A percentile compares a stretch with the other conserved stretches of the same genome.
Conservation (phyloP, 92 coral and sea anemone species). For the Porites evermanni region DNA sequence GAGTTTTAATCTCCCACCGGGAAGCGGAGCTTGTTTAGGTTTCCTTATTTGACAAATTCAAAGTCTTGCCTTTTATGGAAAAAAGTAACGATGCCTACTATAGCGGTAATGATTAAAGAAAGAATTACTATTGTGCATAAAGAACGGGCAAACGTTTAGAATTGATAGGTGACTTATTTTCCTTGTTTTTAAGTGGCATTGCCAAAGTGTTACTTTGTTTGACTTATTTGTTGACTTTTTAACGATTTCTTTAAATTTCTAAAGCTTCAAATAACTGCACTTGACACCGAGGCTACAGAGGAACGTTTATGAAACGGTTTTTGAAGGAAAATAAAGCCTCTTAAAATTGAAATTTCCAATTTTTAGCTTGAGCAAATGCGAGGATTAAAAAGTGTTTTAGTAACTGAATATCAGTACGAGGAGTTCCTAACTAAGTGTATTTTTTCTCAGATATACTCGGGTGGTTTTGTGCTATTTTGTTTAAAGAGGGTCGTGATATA, state of each 20-base stretch:
- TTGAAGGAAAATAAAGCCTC: neutral
- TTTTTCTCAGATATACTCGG: too few species aligned
- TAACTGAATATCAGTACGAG: too few species aligned
- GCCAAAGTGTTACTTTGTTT: neutral
- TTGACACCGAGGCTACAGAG: neutral
- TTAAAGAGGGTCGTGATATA: too few species aligned
- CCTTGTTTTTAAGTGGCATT: neutral
- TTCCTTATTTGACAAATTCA: neutral
- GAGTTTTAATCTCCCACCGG: neutral
- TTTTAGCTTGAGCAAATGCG: neutral
- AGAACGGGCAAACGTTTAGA: neutral
- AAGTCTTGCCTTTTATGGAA: constrained; percentile 34
- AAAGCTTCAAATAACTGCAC: neutral
- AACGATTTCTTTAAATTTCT: neutral
- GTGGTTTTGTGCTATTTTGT: too few species aligned
- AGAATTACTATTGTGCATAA: neutral
- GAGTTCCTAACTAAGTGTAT: too few species aligned
- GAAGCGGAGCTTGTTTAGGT: neutral
- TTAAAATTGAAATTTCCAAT: neutral
- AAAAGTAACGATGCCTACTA: neutral
- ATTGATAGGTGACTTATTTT: neutral
- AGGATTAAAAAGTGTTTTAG: neutral
- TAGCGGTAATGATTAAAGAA: neutral
- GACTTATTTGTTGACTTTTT: neutral
- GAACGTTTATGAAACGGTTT: too few species aligned